phyloP scores from a whole-genome alignment of 2,113 vertebrate genomes.

The Camelus dromedarius region DNA sequence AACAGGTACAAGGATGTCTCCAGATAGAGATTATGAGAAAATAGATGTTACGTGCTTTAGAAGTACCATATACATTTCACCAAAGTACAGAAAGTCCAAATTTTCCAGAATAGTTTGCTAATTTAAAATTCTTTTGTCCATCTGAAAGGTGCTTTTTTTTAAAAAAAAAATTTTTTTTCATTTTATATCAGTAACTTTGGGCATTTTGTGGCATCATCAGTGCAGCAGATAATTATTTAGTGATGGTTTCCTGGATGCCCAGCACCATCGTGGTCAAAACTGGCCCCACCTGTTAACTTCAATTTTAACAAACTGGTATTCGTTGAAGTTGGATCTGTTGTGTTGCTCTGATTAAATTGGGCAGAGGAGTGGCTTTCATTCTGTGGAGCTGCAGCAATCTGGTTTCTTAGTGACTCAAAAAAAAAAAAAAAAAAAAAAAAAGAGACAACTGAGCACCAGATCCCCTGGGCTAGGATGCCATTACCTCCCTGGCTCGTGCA shows the following conservation, averaged over 20 bases:
- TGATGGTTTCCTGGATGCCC: neutral
- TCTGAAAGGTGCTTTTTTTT: neutral
- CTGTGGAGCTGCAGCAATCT: neutral
- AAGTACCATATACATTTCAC: neutral
- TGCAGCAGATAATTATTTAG: neutral
- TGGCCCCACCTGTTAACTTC: neutral
- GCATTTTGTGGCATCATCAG: neutral
- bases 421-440: conserved; percentile 19
- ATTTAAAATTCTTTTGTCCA: neutral
- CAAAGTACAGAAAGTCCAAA: neutral
- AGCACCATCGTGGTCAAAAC: neutral
- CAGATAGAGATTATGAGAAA: neutral
- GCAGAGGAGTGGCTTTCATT: neutral
- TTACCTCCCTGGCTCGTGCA: neutral
- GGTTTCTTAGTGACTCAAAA: neutral
- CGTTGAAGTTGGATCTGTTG: neutral
- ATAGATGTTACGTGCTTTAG: neutral
- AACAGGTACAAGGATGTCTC: neutral
- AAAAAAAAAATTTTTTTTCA: neutral
- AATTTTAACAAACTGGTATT: neutral
- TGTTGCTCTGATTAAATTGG: neutral
- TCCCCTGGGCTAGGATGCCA: neutral
- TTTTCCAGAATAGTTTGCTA: neutral
- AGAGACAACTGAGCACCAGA: neutral
- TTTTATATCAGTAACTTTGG: neutral